Evolutionary conservation across 2,797 vertebrate species (phyloP), one percentile per base, ranked within the genome.

Genomic region (Hirundo rustica): DNA sequence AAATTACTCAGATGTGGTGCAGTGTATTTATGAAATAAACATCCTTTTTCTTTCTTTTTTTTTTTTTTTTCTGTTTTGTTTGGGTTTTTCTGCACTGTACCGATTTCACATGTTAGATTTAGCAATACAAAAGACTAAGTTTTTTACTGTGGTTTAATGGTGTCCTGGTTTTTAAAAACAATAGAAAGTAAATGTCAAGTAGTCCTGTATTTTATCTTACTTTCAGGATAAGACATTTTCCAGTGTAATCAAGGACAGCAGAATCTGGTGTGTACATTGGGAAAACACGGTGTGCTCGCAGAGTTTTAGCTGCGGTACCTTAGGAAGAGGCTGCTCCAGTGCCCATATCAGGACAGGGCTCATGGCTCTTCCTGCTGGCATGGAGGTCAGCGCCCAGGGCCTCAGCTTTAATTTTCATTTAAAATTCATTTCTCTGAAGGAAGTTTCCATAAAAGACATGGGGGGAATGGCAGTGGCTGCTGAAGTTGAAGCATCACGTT

Each of bases 281-380:
- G 65, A 44, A 76, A 86, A 38, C 18, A 5, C 0, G 1, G 11
- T 0, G 1, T n/a, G 5, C 13, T 71, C 65, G 26, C 27, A 20
- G 47, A 42, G 21, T 53, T 93, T 20, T 7, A 25, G 34, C 44
- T 26, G 1, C 4, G 9, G 23, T 18, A 3, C 32, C 32, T 50
- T 9, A 23, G 62, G 65, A 65, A 42, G 20, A 45, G 16, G 4
- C 21, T 45, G 2, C 23, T 38, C 32, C 45, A 29, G 32, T 16
- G 51, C 20, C 50, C 34, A 0, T 30, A 30, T n/a, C n/a, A 32
- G 38, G 57, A 18, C 11, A 42, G 42, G 18, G 47, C 50, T 78
- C 1, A 1, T 11, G 42, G 34, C 29, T 67, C 25, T 74, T 32
- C 11, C 16, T 38, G 21, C 34, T 81, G 29, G 12, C n/a, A 7